A percentile compares a stretch with the other conserved stretches of the same genome.
Conservation (phyloP, 2,797 vertebrate genomes). For the Megalops cyprinoides region DNA sequence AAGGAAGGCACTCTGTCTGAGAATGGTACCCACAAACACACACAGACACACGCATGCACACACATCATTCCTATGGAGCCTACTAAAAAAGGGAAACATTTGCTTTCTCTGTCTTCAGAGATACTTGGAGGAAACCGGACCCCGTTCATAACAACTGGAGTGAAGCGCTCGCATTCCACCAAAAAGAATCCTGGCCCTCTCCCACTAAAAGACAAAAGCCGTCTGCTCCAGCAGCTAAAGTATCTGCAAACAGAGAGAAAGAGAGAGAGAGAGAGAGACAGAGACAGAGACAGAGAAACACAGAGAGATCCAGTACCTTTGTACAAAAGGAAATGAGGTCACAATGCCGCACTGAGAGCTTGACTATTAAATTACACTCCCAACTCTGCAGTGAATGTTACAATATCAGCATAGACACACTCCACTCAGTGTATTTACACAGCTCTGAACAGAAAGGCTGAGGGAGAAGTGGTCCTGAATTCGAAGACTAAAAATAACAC, state of each 20-base stretch:
- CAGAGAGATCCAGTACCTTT: background rate
- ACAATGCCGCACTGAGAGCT: background rate
- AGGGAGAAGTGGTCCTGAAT: background rate
- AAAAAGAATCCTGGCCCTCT: slow-evolving; percentile 6
- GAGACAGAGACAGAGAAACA: background rate
- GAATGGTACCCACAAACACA: slow-evolving; percentile 19
- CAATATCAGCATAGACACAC: slow-evolving; percentile 1
- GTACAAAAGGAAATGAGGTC: slow-evolving; percentile 20
- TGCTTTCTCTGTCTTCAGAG: slow-evolving; percentile 58
- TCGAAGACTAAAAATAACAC: slow-evolving; percentile 1
- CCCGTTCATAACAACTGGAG: slow-evolving; percentile 57
- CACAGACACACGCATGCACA: no score
- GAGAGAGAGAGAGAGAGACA: background rate
- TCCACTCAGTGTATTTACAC: background rate
- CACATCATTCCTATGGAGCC: slow-evolving; percentile 37
- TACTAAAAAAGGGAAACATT: slow-evolving; percentile 57
- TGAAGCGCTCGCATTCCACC: slow-evolving; percentile 56
- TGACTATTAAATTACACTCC: background rate
- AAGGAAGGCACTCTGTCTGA: no score
- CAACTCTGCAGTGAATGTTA: background rate
- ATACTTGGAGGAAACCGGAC: slow-evolving; percentile 63
- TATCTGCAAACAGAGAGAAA: background rate
- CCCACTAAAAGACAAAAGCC: slow-evolving; percentile 23
- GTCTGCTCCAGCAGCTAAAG: slow-evolving; percentile 18
- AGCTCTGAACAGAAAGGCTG: background rate